phyloP scores from a whole-genome alignment of 1,140 invertebrate genomes.

The Aphelenchoides besseyi region DNA sequence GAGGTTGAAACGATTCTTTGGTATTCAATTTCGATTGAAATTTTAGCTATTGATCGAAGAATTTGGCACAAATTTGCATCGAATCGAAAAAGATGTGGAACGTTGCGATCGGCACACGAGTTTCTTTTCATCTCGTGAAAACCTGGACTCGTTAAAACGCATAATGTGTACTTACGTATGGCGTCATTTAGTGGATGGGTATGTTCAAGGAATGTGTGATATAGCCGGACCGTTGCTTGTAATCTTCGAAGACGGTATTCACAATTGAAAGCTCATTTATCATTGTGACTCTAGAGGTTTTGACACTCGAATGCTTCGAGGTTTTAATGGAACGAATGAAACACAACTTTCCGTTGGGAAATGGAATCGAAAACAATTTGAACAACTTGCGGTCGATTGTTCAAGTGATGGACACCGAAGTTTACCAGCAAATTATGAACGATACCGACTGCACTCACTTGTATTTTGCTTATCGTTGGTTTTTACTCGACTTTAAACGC shows the following conservation, averaged over 20 bases:
- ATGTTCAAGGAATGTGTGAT: constrained; percentile 81
- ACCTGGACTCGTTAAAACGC: constrained; percentile 87
- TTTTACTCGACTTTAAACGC: constrained; percentile 75
- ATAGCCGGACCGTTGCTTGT: constrained; percentile 85
- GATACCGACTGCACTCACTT: constrained; percentile 93
- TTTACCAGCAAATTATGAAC: constrained; percentile 88
- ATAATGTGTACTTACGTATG: constrained; percentile 95
- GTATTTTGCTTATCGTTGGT: constrained; percentile 95
- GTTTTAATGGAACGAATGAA: constrained; percentile 82
- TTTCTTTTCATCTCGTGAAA: constrained; percentile 78
- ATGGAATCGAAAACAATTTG: constrained; percentile 89
- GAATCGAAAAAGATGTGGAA: constrained; percentile 93
- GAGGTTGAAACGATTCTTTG: not conserved
- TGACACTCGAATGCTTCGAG: constrained; percentile 86
- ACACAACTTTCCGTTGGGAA: constrained; percentile 85
- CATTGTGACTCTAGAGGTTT: constrained; percentile 69
- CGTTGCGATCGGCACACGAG: constrained; percentile 86
- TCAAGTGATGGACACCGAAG: constrained; percentile 81
- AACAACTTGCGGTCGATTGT: constrained; percentile 81
- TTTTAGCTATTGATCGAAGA: constrained; percentile 37
- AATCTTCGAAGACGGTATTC: constrained; percentile 76
- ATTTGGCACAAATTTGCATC: constrained; percentile 83
- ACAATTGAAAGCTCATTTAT: not conserved
- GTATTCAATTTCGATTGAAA: not conserved
- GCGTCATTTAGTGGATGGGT: constrained; percentile 83